phyloP scores from a whole-genome alignment of 2,888 invertebrate genomes.

The Volucella bombylans region DNA sequence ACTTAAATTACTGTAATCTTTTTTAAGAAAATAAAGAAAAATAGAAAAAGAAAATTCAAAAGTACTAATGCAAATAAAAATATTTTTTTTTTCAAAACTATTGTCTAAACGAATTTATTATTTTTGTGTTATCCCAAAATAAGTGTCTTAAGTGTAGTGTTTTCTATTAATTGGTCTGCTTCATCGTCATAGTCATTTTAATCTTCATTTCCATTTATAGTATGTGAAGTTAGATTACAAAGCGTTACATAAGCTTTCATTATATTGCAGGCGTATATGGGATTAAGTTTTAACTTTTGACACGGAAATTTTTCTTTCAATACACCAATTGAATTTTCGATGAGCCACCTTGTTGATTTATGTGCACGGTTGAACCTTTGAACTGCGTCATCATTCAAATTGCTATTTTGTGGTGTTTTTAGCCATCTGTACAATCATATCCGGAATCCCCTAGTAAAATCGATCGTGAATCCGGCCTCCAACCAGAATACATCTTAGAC shows the following conservation, averaged over 20 bases:
- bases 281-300: not conserved
- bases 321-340: not conserved
- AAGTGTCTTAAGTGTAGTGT: not conserved
- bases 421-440: constrained; percentile 19
- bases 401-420: constrained; percentile 4
- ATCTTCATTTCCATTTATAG: not conserved
- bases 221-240: not conserved
- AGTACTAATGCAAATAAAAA: constrained; percentile 11
- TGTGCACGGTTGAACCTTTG: too few relatives aligned
- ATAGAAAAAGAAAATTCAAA: not conserved
- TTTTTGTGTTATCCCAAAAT: constrained; percentile 14
- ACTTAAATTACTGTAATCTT: too few relatives aligned
- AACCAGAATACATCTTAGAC: constrained; percentile 9
- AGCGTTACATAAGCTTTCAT: not conserved
- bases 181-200: not conserved
- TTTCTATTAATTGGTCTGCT: not conserved
- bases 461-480: constrained; percentile 11
- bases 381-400: too few relatives aligned
- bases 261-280: not conserved
- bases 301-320: not conserved
- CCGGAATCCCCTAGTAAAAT: constrained; percentile 21
- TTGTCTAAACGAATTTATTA: constrained; percentile 19
- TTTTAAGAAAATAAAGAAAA: too few relatives aligned
- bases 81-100: not conserved
- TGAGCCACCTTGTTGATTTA: not conserved